phyloP scores from a whole-genome alignment of 2,113 vertebrate species.

The Triplophysa tibetana region DNA sequence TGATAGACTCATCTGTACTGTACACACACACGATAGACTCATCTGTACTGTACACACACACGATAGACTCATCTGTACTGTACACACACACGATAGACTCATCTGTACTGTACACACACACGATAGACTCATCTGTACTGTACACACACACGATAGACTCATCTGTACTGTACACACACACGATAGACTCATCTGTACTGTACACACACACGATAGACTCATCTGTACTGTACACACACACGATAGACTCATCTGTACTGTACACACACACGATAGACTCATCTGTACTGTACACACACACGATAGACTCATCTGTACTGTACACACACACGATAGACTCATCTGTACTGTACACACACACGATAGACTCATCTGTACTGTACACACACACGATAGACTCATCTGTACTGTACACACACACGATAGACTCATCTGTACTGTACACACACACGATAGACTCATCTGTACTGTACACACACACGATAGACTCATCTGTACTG shows the following conservation, averaged over 20 bases:
- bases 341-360: constrained; percentile 11
- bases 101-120: constrained; percentile 11
- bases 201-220: constrained; percentile 8
- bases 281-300: constrained; percentile 11
- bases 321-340: constrained; percentile 8
- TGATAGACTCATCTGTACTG: not conserved
- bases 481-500: not conserved
- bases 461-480: constrained; percentile 11
- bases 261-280: constrained; percentile 8
- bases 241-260: not conserved
- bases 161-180: constrained; percentile 11
- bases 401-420: constrained; percentile 11
- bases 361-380: not conserved
- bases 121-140: not conserved
- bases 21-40: constrained; percentile 8
- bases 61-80: not conserved
- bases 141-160: constrained; percentile 8
- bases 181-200: not conserved
- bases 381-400: constrained; percentile 8
- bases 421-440: not conserved
- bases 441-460: constrained; percentile 8
- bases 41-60: constrained; percentile 11
- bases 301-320: not conserved
- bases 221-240: constrained; percentile 11
- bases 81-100: constrained; percentile 8